These are phyloP conservation scores for Neopipo cinnamomea DNA, from an alignment of 2,113 vertebrate genomes.

Conservation along the genomic window DNA sequence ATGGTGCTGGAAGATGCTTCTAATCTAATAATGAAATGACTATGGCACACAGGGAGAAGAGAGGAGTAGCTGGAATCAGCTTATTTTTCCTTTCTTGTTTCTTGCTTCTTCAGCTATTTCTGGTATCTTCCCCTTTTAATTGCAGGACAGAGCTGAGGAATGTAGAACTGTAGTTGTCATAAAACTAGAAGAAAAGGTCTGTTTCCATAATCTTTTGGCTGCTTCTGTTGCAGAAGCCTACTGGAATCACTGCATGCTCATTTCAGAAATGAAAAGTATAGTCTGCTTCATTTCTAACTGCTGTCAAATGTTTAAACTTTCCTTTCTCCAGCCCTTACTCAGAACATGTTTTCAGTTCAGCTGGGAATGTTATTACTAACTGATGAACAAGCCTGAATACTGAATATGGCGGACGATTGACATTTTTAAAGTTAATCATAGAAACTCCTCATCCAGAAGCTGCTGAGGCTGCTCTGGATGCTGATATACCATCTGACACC, in stretches of 20 bases:
- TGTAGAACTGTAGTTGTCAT: constrained; percentile 12
- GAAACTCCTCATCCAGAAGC: constrained; percentile 56
- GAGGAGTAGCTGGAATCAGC: neutral
- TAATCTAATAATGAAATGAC: constrained; percentile 36
- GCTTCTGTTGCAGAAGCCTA: neutral
- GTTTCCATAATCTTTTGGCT: neutral
- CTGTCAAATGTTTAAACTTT: constrained; percentile 18
- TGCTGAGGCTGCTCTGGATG: constrained; percentile 33
- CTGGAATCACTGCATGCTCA: neutral
- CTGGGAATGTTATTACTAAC: constrained; percentile 30
- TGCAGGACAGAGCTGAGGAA: neutral
- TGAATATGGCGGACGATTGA: neutral
- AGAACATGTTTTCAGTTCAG: constrained; percentile 24
- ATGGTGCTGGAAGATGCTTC: neutral
- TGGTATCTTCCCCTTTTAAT: neutral
- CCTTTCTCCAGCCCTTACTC: neutral
- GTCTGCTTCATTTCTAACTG: constrained; percentile 17
- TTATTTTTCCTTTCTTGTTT: constrained; percentile 34
- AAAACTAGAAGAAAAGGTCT: constrained; percentile 33
- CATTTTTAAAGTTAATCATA: constrained; percentile 46
- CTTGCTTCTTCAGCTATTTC: constrained; percentile 34
- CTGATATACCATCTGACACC: constrained; percentile 6
- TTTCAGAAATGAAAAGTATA: constrained; percentile 23
- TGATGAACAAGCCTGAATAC: constrained; percentile 56
- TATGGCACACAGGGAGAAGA: neutral